phyloP scores from a whole-genome alignment of 2,888 invertebrate species.

The Ceriagrion tenellum region DNA sequence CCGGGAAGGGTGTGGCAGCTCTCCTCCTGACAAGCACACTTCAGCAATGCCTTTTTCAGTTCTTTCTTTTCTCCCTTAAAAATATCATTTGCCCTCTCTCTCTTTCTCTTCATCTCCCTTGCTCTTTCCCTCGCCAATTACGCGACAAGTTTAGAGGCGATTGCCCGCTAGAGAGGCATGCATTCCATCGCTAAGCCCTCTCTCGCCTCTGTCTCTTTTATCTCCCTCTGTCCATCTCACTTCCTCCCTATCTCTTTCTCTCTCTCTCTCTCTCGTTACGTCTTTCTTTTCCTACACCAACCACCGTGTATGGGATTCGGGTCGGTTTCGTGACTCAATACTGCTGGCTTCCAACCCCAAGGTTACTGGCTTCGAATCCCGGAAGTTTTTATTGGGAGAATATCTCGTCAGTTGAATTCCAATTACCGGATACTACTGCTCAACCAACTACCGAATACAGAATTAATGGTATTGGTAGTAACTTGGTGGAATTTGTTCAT shows the following conservation, averaged over 20 bases:
- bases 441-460: no score
- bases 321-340: neutral
- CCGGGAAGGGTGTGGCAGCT: neutral
- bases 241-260: neutral
- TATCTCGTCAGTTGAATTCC: no score
- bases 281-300: neutral
- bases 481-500: no score
- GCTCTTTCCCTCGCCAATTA: conserved; percentile 2
- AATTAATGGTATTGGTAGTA: no score
- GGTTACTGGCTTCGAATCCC: no score
- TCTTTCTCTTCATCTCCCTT: neutral
- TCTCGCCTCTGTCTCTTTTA: neutral
- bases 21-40: conserved; percentile 1
- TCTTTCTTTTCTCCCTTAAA: conserved; percentile 13
- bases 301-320: neutral
- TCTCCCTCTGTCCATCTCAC: neutral
- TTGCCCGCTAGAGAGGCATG: neutral
- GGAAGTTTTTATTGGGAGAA: no score
- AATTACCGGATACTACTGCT: no score
- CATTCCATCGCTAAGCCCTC: neutral
- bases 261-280: neutral
- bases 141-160: conserved; percentile 8
- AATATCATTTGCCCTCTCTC: neutral
- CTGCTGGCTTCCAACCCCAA: no score
- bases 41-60: conserved; percentile 42